phyloP scores from a whole-genome alignment of 2,888 invertebrate species.

The Junonia oenone region DNA sequence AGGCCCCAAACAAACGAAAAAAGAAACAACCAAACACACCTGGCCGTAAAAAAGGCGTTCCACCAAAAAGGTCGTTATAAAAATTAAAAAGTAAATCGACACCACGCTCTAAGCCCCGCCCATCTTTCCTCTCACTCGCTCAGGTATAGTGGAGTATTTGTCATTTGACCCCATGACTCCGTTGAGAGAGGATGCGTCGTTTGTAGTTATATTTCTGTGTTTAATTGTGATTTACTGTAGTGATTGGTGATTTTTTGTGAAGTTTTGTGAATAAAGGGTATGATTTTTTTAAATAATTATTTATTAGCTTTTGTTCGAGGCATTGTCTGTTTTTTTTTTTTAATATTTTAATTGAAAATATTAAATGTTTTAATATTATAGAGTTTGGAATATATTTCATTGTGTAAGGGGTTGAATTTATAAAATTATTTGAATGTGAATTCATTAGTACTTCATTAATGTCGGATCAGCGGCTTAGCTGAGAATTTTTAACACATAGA shows the following conservation, averaged over 20 bases:
- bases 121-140: slow-evolving; percentile 37
- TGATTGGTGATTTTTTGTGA: slow-evolving; percentile 20
- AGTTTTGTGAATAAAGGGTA: slow-evolving; percentile 13
- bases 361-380: too few relatives aligned
- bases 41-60: slow-evolving; percentile 29
- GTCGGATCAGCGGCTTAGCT: too few relatives aligned
- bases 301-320: too few relatives aligned
- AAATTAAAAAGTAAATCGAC: slow-evolving; percentile 31
- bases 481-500: too few relatives aligned
- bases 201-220: slow-evolving; percentile 30
- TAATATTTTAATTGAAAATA: too few relatives aligned
- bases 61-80: slow-evolving; percentile 25
- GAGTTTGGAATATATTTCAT: too few relatives aligned
- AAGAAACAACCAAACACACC: slow-evolving; percentile 27
- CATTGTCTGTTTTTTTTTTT: too few relatives aligned
- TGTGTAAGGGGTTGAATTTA: too few relatives aligned
- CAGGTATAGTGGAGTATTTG: slow-evolving; percentile 51
- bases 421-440: too few relatives aligned
- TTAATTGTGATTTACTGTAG: slow-evolving; percentile 18
- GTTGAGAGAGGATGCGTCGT: slow-evolving; percentile 56
- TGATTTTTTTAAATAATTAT: background rate
- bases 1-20: too few relatives aligned
- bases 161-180: slow-evolving; percentile 64
- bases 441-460: too few relatives aligned
- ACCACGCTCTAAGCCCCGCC: slow-evolving; percentile 43